Evolutionary conservation across 2,113 vertebrate genomes (phyloP).

Genomic region (Stomatorhinus ivindoensis): DNA sequence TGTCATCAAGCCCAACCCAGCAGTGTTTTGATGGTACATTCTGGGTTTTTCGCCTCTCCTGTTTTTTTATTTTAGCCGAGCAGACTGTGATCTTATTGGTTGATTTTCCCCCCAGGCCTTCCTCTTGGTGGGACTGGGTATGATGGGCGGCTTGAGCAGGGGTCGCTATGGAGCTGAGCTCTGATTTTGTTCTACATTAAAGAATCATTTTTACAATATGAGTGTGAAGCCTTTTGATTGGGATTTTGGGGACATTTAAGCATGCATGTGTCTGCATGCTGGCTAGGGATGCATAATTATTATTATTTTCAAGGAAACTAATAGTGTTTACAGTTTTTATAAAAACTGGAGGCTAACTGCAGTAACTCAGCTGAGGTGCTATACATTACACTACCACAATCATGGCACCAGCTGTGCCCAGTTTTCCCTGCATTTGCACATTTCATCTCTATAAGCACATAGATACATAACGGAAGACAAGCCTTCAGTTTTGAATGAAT

Average conservation of each 20-base stretch:
- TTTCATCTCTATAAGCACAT: background rate
- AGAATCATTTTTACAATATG: conserved; percentile 60
- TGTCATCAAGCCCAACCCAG: conserved; percentile 46
- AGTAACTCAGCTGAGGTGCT: background rate
- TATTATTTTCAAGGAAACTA: background rate
- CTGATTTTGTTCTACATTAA: conserved; percentile 73
- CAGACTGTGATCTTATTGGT: conserved; percentile 68
- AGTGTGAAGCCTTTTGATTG: conserved; percentile 31
- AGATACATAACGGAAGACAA: background rate
- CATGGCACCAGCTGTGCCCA: background rate
- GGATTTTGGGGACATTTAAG: background rate
- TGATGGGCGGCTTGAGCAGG: conserved; percentile 51
- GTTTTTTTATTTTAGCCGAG: conserved; percentile 69
- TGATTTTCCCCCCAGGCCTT: conserved; percentile 54
- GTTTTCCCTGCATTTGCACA: background rate
- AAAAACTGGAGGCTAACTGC: background rate
- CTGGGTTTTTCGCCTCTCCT: conserved; percentile 65
- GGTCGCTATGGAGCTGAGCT: conserved; percentile 65
- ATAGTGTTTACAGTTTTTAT: background rate
- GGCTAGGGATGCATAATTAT: background rate
- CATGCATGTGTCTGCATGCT: background rate
- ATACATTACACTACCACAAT: background rate
- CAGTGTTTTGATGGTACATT: conserved; percentile 59
- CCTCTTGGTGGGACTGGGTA: conserved; percentile 62
- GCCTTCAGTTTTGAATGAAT: background rate